Conservation (phyloP, 1,140 invertebrate genomes). For the Araneus ventricosus region DNA sequence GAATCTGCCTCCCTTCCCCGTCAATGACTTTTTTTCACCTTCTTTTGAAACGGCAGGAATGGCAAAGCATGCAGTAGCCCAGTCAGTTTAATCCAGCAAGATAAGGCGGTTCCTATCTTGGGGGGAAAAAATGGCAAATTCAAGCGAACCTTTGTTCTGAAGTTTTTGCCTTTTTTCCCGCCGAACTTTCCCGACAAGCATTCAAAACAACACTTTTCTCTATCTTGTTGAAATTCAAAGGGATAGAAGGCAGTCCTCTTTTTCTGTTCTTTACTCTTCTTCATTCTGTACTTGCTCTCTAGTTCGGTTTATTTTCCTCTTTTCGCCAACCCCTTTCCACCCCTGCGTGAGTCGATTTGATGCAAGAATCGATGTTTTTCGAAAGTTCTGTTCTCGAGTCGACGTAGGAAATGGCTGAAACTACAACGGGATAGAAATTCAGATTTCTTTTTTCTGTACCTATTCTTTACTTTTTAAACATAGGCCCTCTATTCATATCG, state of each 20-base stretch:
- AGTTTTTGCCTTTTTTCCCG: constrained; percentile 21
- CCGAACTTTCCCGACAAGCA: constrained; percentile 35
- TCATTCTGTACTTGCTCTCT: constrained; percentile 32
- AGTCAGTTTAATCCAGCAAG: constrained; percentile 56
- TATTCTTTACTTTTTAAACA: constrained; percentile 1
- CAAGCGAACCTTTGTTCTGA: constrained; percentile 60
- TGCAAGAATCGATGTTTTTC: constrained; percentile 59
- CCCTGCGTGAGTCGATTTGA: constrained; percentile 63
- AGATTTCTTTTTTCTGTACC: background rate
- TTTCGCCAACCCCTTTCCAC: constrained; percentile 1
- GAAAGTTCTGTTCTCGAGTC: constrained; percentile 64
- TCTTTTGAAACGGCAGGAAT: background rate
- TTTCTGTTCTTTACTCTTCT: background rate
- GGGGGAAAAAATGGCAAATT: constrained; percentile 30
- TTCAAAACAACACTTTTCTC: constrained; percentile 71
- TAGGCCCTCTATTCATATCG: constrained; percentile 17
- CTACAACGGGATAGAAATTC: constrained; percentile 59
- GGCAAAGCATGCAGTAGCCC: background rate
- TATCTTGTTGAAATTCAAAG: constrained; percentile 70
- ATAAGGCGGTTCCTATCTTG: constrained; percentile 10
- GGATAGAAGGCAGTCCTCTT: constrained; percentile 36
- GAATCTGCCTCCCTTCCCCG: background rate
- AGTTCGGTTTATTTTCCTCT: constrained; percentile 55
- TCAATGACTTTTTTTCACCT: background rate
- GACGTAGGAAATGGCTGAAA: constrained; percentile 60